Evolutionary conservation across 2,113 vertebrate species (phyloP).

Genomic region (Prunella fulvescens): DNA sequence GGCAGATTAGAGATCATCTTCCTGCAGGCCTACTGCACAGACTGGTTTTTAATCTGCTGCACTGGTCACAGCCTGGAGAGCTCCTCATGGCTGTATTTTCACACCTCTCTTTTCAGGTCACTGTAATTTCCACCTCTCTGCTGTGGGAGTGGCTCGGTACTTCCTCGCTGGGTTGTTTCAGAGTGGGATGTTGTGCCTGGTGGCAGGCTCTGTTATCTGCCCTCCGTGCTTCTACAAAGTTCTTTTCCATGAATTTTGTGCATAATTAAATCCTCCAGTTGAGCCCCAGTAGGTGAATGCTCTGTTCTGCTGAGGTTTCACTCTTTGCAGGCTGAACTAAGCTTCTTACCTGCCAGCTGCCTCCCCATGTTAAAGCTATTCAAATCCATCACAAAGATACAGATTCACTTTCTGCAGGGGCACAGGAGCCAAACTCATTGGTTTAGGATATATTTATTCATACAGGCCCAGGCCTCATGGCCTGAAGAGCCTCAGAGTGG

Average conservation of each 20-base stretch:
- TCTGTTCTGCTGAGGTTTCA: not conserved
- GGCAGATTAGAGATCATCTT: not conserved
- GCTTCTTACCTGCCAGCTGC: slow-evolving; percentile 32
- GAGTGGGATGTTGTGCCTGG: not conserved
- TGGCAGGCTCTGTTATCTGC: not conserved
- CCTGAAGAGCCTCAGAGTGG: not conserved
- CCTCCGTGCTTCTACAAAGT: not conserved
- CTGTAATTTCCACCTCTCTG: not conserved
- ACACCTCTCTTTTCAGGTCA: not conserved
- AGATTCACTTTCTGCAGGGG: not conserved
- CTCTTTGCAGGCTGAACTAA: not conserved
- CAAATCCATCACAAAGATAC: not conserved
- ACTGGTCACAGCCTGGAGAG: not conserved
- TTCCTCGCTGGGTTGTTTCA: accelerated
- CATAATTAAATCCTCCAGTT: accelerated
- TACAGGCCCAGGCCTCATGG: accelerated
- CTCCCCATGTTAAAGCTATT: not conserved
- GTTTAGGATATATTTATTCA: accelerated
- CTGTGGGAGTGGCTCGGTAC: accelerated
- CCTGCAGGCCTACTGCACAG: not conserved
- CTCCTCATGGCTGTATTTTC: not conserved
- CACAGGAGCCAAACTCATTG: not conserved
- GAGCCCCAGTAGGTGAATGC: not conserved
- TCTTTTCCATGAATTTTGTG: not conserved
- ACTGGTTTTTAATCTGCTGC: not conserved